phyloP scores from a whole-genome alignment of 2,888 invertebrate species.

The Leuctra nigra region DNA sequence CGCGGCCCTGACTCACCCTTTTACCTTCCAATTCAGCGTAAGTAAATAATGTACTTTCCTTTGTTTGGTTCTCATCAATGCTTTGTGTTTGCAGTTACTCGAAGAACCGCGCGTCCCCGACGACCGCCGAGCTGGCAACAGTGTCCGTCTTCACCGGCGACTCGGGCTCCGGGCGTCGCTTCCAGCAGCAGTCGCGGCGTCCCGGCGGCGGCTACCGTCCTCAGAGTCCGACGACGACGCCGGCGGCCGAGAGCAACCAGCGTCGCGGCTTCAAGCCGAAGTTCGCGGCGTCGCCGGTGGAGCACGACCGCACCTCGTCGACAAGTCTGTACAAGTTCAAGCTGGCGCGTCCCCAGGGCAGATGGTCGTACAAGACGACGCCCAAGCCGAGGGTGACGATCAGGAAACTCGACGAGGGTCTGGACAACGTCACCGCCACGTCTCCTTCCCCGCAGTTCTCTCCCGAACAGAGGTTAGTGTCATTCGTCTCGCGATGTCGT shows the following conservation, averaged over 20 bases:
- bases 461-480: constrained; percentile 26
- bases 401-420: constrained; percentile 27
- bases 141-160: constrained; percentile 58
- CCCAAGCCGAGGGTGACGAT: constrained; percentile 80
- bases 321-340: constrained; percentile 73
- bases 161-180: constrained; percentile 38
- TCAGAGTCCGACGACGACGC: constrained; percentile 30
- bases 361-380: constrained; percentile 88
- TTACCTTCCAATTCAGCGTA: too few species aligned
- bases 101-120: constrained; percentile 35
- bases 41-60: too few species aligned
- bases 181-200: constrained; percentile 24
- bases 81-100: constrained; percentile 30
- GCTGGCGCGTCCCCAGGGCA: constrained; percentile 71
- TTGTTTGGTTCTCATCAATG: too few species aligned
- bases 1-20: too few species aligned
- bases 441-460: constrained; percentile 30
- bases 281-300: constrained; percentile 29
- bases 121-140: constrained; percentile 51
- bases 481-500: background rate
- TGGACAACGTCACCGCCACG: constrained; percentile 8
- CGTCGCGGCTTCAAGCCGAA: constrained; percentile 66
- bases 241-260: constrained; percentile 31
- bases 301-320: constrained; percentile 36
- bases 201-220: constrained; percentile 39